Base-by-base conservation (phyloP, 1,140 invertebrate species). In the Brachionus sp. region DNA sequence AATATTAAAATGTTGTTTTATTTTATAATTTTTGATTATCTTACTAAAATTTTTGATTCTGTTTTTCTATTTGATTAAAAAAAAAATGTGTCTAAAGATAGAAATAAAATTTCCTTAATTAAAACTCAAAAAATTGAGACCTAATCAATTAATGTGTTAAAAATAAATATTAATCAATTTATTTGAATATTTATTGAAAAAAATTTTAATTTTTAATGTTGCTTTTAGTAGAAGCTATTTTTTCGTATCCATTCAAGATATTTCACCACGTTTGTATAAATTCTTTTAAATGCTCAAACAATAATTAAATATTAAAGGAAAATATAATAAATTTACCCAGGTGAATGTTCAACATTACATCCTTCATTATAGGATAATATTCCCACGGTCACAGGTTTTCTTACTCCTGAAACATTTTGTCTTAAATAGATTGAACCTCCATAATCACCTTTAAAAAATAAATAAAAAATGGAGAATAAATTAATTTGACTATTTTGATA, bases 321-420 rank as follows among this genome's bases (percentile, higher is more conserved):
- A 68, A 5, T 12, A 68, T 68, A 13, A 35, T n/a, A 75, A 75
- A 75, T 3, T 46, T 75, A 75, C 70, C 70, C 70, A 16, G 70
- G 70, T 5, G 37, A 5, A 25, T 75, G 39, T 13, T 19, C 37
- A 25, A 46, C 13, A 25, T 46, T 44, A 44, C 70, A 75, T 16
- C 70, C 70, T 75, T 75, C 70, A 75, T 75, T 75, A 44, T 75
- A 75, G 5, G 70, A 75, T n/a, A 75, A 46, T 44, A 75, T 19
- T 44, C 70, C 70, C 10, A 42, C 39, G 19, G 70, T 29, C 23
- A 75, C 42, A 46, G 23, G 42, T 75, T 75, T 75, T 75, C 44
- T 39, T 0, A 44, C n/a, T 25, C 70, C 70, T n/a, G 37, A 25
- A 44, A 75, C 70, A 44, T 44, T 75, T 75, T 46, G 16, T 50